Evolutionary conservation across 2,888 invertebrate species (phyloP), one percentile per base, ranked within the genome.

Genomic region (Troglohyphantes excavatus): DNA sequence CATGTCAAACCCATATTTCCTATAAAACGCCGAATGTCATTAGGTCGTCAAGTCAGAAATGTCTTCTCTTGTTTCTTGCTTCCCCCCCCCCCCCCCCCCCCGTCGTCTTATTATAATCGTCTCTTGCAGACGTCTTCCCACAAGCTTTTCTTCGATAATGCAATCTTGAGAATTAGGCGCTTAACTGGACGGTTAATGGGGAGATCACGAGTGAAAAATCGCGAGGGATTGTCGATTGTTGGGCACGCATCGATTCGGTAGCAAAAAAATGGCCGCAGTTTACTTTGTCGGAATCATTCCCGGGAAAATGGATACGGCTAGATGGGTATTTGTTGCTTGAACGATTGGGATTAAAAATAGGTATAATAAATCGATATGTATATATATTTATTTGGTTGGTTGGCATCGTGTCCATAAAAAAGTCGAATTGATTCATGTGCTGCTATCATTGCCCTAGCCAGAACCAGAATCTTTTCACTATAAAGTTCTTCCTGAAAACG

Each of bases 1-100:
- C 88, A 89, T 89, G 88, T 89, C 88, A 89, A 76, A 39, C 63
- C 68, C 33, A 68, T 76, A 89, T 89, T 89, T 89, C 88, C 88
- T 83, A 86, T 86, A 59, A 76, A 78, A 86, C 76, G 61, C 70
- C 78, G 70, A 86, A 61, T 70, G 85, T 70, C 85, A 78, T 76
- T 78, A 76, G 76, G 76, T 78, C 76, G 33, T 76, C 68, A 72
- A 78, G 53, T 53, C 53, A 23, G 63, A 53, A 53, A 27, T 9
- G 43, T 13, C 0, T 53, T 53, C 29, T 27, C 29, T 29, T 29
- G n/a, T 9, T n/a, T 43, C 9, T 33, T 43, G 11, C 19, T 65
- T n/a, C n/a, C n/a, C n/a, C n/a, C n/a, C n/a, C n/a, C n/a, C n/a
- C n/a, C n/a, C n/a, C n/a, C n/a, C n/a, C n/a, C n/a, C n/a, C n/a